Percentiles rank a stretch among this genome's conserved stretches.
Evolutionary conservation across 2,888 invertebrate species (phyloP).

Genomic region (Ennomos quercinarius): DNA sequence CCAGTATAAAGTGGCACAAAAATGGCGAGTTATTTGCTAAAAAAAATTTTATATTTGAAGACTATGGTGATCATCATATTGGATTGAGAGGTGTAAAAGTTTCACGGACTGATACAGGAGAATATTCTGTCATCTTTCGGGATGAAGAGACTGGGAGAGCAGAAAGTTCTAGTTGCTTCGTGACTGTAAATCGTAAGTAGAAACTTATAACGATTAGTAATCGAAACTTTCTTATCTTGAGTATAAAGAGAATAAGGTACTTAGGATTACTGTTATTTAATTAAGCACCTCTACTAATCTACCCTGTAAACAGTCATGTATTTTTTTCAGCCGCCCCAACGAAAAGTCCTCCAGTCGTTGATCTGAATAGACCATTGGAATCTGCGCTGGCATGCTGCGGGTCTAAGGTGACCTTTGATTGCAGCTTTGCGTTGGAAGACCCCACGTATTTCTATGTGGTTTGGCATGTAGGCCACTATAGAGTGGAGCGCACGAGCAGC

Average conservation of each 20-base stretch:
- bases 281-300: no score
- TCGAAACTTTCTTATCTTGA: no score
- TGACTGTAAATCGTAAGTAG: constrained; percentile 46
- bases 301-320: background rate
- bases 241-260: no score
- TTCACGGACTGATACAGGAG: constrained; percentile 33
- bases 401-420: constrained; percentile 42
- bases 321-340: constrained; percentile 29
- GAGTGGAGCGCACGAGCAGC: constrained; percentile 48
- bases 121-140: constrained; percentile 41
- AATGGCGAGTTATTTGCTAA: constrained; percentile 31
- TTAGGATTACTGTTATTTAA: no score
- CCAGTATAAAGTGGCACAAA: constrained; percentile 41
- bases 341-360: constrained; percentile 17
- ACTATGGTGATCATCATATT: constrained; percentile 44
- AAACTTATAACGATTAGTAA: background rate
- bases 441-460: constrained; percentile 45
- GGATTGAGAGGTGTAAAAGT: constrained; percentile 40
- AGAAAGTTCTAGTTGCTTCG: constrained; percentile 30
- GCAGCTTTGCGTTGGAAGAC: constrained; percentile 43
- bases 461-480: constrained; percentile 50
- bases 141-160: constrained; percentile 31
- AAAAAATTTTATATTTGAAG: constrained; percentile 27
- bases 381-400: constrained; percentile 47
- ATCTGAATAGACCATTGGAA: constrained; percentile 35